Conservation (phyloP, 2,113 vertebrate species). For the Nothobranchius kuhntae region DNA sequence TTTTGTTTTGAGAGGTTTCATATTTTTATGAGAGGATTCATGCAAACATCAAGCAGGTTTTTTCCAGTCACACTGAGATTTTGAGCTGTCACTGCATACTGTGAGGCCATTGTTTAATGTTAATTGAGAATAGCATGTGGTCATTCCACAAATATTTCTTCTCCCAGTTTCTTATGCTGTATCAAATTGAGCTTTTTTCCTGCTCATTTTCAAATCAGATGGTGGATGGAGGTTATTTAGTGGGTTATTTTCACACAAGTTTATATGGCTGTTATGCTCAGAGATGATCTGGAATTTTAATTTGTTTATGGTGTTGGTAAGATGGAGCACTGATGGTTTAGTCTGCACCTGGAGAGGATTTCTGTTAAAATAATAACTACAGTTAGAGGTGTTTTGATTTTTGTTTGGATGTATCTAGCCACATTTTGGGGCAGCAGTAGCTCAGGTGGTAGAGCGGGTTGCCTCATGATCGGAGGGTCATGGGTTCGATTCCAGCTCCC, state of each 20-base stretch:
- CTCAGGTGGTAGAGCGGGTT: too few relatives aligned
- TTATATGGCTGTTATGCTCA: conserved; percentile 24
- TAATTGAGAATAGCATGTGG: conserved; percentile 65
- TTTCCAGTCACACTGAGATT: conserved; percentile 15
- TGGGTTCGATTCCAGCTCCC: too few relatives aligned
- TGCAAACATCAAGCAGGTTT: not conserved
- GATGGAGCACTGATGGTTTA: conserved; percentile 6
- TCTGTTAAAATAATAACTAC: conserved; percentile 7
- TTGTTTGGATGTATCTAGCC: too few relatives aligned
- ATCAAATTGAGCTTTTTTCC: conserved; percentile 46
- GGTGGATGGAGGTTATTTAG: conserved; percentile 41
- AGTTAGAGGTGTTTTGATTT: too few relatives aligned
- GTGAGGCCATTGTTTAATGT: conserved; percentile 67
- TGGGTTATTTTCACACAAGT: conserved; percentile 29
- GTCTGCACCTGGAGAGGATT: conserved; percentile 12
- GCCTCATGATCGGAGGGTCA: too few relatives aligned
- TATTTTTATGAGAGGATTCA: conserved; percentile 18
- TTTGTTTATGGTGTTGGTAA: conserved; percentile 34
- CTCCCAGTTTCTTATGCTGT: conserved; percentile 44
- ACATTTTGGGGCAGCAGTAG: too few relatives aligned
- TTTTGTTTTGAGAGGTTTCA: conserved; percentile 32
- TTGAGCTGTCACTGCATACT: conserved; percentile 44
- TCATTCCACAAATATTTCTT: conserved; percentile 63
- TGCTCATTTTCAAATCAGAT: conserved; percentile 58
- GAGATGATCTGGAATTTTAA: conserved; percentile 38